These are phyloP conservation scores for Lutraria lutraria DNA, from an alignment of 2,888 invertebrate species.

Conservation along the genomic window DNA sequence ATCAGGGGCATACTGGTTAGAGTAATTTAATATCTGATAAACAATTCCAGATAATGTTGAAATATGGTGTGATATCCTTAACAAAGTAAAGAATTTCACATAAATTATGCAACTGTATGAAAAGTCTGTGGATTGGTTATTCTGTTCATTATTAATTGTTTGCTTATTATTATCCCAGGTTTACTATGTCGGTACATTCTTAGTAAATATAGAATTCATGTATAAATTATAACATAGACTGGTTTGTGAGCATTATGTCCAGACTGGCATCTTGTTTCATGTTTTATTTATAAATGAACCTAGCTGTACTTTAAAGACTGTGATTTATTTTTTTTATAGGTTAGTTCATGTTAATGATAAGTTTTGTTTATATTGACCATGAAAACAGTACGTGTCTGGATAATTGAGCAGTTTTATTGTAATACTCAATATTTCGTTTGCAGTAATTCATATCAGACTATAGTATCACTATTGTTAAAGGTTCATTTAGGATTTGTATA, in stretches of 20 bases:
- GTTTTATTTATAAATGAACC: not conserved
- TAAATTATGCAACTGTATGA: too few species aligned
- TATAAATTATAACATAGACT: not conserved
- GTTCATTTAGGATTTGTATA: too few species aligned
- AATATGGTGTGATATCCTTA: too few species aligned
- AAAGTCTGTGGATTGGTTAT: too few species aligned
- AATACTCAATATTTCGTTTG: not conserved
- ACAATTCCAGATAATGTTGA: too few species aligned
- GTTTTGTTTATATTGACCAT: not conserved
- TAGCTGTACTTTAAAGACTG: not conserved
- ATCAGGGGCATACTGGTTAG: too few species aligned
- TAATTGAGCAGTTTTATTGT: not conserved
- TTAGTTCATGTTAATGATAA: not conserved
- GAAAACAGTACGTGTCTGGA: not conserved
- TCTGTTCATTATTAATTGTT: too few species aligned
- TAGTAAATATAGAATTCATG: too few species aligned
- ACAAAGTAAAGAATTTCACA: too few species aligned
- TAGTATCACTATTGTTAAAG: not conserved
- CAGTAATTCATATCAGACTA: not conserved
- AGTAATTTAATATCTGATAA: too few species aligned
- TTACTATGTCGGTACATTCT: too few species aligned
- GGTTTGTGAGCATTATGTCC: not conserved
- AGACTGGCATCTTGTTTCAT: not conserved
- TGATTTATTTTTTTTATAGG: not conserved
- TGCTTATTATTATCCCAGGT: too few species aligned